Conservation (phyloP, 2,797 vertebrate genomes). For the Girardinus metallicus region DNA sequence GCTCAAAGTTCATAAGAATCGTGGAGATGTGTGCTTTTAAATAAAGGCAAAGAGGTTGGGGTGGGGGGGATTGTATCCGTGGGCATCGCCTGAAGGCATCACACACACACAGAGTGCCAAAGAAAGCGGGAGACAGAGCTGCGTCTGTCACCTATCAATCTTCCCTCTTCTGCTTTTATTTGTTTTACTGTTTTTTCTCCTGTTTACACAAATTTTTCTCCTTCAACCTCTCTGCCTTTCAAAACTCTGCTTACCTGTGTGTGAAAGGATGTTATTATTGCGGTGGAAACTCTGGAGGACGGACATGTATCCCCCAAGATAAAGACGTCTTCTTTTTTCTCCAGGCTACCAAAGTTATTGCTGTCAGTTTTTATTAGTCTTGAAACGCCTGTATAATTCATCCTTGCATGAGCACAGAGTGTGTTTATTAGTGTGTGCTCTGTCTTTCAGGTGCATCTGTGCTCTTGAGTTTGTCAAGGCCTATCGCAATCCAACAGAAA, state of each 20-base stretch:
- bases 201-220: constrained; percentile 65
- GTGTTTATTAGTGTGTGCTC: constrained; percentile 36
- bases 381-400: constrained; percentile 63
- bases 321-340: constrained; percentile 58
- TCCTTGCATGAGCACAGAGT: constrained; percentile 41
- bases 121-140: constrained; percentile 46
- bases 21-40: constrained; percentile 61
- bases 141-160: constrained; percentile 78
- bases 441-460: constrained; percentile 34
- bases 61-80: constrained; percentile 58
- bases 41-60: constrained; percentile 64
- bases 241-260: constrained; percentile 45
- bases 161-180: constrained; percentile 64
- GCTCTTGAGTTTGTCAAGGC: constrained; percentile 27
- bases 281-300: constrained; percentile 64
- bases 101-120: constrained; percentile 68
- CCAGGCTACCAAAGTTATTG: constrained; percentile 63
- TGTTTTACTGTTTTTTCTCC: constrained; percentile 53
- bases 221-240: constrained; percentile 55
- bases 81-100: constrained; percentile 81
- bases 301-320: constrained; percentile 57
- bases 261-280: constrained; percentile 60
- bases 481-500: constrained; percentile 44
- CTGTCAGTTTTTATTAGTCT: constrained; percentile 64
- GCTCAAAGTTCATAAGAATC: constrained; percentile 66